These are phyloP conservation scores for Lophius americanus DNA, from an alignment of 2,797 vertebrate genomes.

Conservation along the genomic window DNA sequence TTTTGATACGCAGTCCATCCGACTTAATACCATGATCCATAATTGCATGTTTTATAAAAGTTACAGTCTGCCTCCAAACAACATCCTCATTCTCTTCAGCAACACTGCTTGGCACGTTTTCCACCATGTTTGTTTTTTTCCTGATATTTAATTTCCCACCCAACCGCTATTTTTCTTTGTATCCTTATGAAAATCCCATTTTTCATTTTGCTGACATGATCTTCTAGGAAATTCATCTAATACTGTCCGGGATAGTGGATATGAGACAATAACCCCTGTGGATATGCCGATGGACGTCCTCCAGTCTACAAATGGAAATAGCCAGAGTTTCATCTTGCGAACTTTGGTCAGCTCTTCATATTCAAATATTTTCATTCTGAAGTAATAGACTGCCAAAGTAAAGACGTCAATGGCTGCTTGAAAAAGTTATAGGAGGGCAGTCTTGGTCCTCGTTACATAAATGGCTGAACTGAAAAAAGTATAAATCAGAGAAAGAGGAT, in stretches of 20 bases:
- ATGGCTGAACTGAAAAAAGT: neutral
- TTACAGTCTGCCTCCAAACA: slow-evolving; percentile 6
- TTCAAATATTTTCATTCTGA: slow-evolving; percentile 24
- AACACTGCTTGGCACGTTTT: neutral
- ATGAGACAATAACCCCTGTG: slow-evolving; percentile 9
- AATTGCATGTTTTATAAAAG: slow-evolving; percentile 16
- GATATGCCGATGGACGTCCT: slow-evolving; percentile 19
- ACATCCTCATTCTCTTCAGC: slow-evolving; percentile 1
- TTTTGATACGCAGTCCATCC: slow-evolving; percentile 37
- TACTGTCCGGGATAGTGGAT: slow-evolving; percentile 14
- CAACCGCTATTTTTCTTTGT: neutral
- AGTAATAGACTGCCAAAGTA: slow-evolving; percentile 42
- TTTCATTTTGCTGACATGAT: neutral
- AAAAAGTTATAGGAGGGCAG: slow-evolving; percentile 32
- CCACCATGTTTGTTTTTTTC: slow-evolving; percentile 8
- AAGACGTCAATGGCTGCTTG: slow-evolving; percentile 35
- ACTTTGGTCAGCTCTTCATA: slow-evolving; percentile 6
- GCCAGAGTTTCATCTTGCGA: slow-evolving; percentile 15
- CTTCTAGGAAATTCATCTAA: slow-evolving; percentile 14
- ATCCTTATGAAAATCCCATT: slow-evolving; percentile 17
- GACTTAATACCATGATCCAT: slow-evolving; percentile 17
- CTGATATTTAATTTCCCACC: slow-evolving; percentile 3
- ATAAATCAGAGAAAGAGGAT: slow-evolving; percentile 3
- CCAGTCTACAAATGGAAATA: slow-evolving; percentile 22
- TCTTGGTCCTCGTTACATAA: slow-evolving; percentile 38